Evolutionary conservation across 2,888 invertebrate species (phyloP), one percentile per base, ranked within the genome.

Genomic region (Temnothorax ravouxi): DNA sequence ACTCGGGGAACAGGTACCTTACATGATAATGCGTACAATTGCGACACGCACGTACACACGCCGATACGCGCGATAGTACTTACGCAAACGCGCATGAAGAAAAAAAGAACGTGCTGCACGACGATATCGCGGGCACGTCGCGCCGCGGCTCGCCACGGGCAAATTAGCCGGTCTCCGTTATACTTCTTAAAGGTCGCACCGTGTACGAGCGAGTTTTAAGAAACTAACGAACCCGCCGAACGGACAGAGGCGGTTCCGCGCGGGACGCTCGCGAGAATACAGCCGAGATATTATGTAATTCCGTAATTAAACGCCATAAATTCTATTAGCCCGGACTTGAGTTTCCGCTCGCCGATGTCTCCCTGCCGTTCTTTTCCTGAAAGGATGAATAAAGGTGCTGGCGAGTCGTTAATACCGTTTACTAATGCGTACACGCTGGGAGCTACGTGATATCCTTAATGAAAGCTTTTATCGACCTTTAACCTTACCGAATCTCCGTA

Each of bases 1-100:
- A 83, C 89, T 90, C 88, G 89, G 86, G 84, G 91, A 91, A 91
- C 93, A 91, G 90, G 92, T 92, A 92, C 87, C 83, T 67, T 62
- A 64, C 77, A 75, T 66, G 83, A 86, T 81, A 79, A 80, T 38
- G 47, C 71, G 38, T 50, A 52, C 77, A 69, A 44, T 59, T 71
- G 83, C 88, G 34, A 56, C 62, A 84, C 88, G 69, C 71, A 85
- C 50, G 50, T 52, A 76, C 64, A 44, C 21, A 25, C 13, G 38
- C 44, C 25, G 9, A 41, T 67, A 25, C 34, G 54, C 44, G 69
- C 50, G 67, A 75, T 75, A 74, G 41, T 81, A 75, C 67, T 84
- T 72, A 21, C 62, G 66, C 38, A 41, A 52, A 62, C 52, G 47
- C 50, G 74, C 69, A 72, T 66, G 87, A 74, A 86, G 3, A 29